These are phyloP conservation scores for Scarus forsteni DNA, from an alignment of 2,797 vertebrate genomes.

Conservation along the genomic window DNA sequence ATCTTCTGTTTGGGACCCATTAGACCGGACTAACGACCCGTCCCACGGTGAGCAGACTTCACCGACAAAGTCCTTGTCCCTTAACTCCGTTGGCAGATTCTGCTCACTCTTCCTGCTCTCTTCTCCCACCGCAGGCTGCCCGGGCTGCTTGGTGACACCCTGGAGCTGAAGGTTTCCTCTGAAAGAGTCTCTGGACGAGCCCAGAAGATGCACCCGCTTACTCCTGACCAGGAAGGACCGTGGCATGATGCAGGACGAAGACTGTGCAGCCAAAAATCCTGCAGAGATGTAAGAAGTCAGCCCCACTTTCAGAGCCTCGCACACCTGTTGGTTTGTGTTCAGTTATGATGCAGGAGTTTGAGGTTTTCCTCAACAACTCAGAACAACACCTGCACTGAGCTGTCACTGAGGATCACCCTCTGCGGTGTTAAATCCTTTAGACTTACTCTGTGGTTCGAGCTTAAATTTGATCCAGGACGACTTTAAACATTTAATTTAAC, in stretches of 20 bases:
- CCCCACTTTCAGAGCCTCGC: conserved; percentile 29
- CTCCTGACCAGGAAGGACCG: conserved; percentile 85
- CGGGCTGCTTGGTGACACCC: background rate
- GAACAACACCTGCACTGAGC: conserved; percentile 71
- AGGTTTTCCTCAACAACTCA: conserved; percentile 76
- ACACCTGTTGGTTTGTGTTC: conserved; percentile 78
- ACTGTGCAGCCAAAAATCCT: conserved; percentile 30
- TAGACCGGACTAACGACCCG: conserved; percentile 3
- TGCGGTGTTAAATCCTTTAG: conserved; percentile 29
- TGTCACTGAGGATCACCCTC: conserved; percentile 58
- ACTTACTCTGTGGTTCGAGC: conserved; percentile 29
- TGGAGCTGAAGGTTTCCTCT: background rate
- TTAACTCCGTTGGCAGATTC: conserved; percentile 7
- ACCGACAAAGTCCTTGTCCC: conserved; percentile 19
- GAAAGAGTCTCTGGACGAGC: conserved; percentile 20
- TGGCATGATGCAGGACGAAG: conserved; percentile 70
- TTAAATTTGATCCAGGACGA: conserved; percentile 2
- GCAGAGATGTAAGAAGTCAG: conserved; percentile 34
- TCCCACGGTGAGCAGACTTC: conserved; percentile 25
- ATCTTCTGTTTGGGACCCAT: conserved; percentile 4
- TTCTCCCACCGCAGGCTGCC: background rate
- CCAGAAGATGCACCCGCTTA: conserved; percentile 61
- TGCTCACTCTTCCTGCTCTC: background rate
- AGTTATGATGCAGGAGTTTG: conserved; percentile 81
- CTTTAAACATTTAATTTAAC: no score